Evolutionary conservation across 1,140 invertebrate genomes (phyloP).

Genomic region (Drosophila nikananu): DNA sequence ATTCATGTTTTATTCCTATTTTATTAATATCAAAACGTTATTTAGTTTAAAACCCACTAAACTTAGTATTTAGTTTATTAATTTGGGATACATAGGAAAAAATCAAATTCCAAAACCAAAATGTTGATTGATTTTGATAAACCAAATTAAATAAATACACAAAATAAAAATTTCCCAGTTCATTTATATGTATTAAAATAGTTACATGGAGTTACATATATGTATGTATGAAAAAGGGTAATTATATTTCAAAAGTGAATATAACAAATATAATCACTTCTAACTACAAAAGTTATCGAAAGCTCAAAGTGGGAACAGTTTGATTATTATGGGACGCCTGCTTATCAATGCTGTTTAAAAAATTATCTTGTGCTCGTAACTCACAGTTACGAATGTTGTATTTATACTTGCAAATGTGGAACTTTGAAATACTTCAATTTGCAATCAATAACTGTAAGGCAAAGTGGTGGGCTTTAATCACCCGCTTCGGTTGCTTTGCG

Average conservation of each 20-base stretch:
- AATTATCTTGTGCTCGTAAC: conserved; percentile 5
- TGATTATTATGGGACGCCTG: neutral
- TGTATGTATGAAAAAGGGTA: neutral
- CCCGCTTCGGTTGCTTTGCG: neutral
- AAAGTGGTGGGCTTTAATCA: conserved; percentile 4
- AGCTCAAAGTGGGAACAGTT: neutral
- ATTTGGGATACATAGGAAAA: neutral
- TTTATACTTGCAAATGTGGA: neutral
- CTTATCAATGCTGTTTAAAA: conserved; percentile 2
- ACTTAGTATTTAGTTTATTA: too few species aligned
- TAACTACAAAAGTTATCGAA: neutral
- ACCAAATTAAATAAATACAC: too few species aligned
- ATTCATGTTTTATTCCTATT: too few species aligned
- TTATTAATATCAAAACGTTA: neutral
- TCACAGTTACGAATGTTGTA: neutral
- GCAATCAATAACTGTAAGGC: neutral
- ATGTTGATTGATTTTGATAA: too few species aligned
- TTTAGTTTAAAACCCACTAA: too few species aligned
- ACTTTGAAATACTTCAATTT: neutral
- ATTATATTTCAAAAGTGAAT: too few species aligned
- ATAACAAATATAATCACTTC: neutral
- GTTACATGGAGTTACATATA: too few species aligned
- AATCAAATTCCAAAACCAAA: too few species aligned
- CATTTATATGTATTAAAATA: too few species aligned
- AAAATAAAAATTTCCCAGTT: too few species aligned